Evolutionary conservation across 2,113 vertebrate genomes (phyloP), one percentile per base, ranked within the genome.

Genomic region (Sterrhoptilus dennistouni): DNA sequence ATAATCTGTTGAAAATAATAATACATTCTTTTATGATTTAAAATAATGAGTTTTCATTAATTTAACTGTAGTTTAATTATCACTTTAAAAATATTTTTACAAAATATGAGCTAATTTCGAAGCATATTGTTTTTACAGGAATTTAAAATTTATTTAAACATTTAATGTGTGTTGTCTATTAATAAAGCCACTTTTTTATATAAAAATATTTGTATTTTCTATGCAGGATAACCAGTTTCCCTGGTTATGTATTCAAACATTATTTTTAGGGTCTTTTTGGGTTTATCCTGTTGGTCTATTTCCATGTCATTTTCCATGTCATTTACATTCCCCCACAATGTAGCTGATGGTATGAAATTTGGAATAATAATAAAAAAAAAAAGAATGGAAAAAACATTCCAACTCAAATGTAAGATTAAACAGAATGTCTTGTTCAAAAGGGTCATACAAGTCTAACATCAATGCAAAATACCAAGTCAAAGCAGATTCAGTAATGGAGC

Each of bases 231-330:
- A 65, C 12, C 38, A 81, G 21, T 86, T 84, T 90, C 38, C 81
- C 79, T 95, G 83, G 25, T 74, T 96, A 95, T 75, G 74, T 91
- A 87, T 96, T 97, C 47, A 95, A 90, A 85, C 20, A 57, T 54
- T 21, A 81, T 92, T 49, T 88, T 84, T 12, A 75, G 9, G 4
- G 13, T 89, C 40, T 50, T 92, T 97, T 96, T 52, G 42, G 29
- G 79, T 88, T 96, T 94, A 87, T 5, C 33, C 12, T 54, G 57
- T 83, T 63, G 82, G 28, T 38, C 54, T 81, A 24, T 64, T 93
- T 31, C 87, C 35, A 79, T 50, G 2, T 65, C 49, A 79, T 54
- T 93, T 93, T n/a, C n/a, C n/a, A n/a, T n/a, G n/a, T n/a, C n/a
- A n/a, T n/a, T n/a, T 82, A 50, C 21, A 61, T 28, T 79, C 29